Evolutionary conservation across 2,888 invertebrate genomes (phyloP).

Genomic region (Agriopis marginaria): DNA sequence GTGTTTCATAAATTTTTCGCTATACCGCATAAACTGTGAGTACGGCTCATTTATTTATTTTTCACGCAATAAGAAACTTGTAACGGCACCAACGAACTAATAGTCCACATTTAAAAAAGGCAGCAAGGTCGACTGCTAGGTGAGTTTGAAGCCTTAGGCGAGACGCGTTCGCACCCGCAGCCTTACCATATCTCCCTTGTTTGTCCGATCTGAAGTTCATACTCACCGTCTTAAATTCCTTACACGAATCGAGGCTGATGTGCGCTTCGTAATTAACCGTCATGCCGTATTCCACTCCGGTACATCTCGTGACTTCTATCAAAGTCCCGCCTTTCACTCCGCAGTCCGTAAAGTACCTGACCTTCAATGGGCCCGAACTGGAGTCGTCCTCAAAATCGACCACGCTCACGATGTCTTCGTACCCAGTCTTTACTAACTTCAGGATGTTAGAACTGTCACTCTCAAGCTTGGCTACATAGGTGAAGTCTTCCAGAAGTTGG

Average conservation of each 20-base stretch:
- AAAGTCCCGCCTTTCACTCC: slow-evolving; percentile 80
- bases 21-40: too few relatives aligned
- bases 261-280: slow-evolving; percentile 88
- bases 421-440: slow-evolving; percentile 92
- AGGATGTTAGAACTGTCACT: slow-evolving; percentile 95
- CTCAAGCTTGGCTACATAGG: slow-evolving; percentile 92
- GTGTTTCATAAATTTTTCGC: too few relatives aligned
- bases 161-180: too few relatives aligned
- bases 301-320: slow-evolving; percentile 85
- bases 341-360: slow-evolving; percentile 91
- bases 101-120: too few relatives aligned
- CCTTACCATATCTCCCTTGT: too few relatives aligned
- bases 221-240: slow-evolving; percentile 78
- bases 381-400: slow-evolving; percentile 87
- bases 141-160: too few relatives aligned
- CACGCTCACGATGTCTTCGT: slow-evolving; percentile 90
- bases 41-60: too few relatives aligned
- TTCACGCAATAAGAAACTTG: too few relatives aligned
- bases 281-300: slow-evolving; percentile 87
- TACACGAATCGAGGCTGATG: slow-evolving; percentile 86
- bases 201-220: not conserved
- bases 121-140: too few relatives aligned
- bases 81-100: too few relatives aligned
- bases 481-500: slow-evolving; percentile 89
- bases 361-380: slow-evolving; percentile 86